Conservation (phyloP, 2,797 vertebrate species). For the Microctenopoma steveboyesi region DNA sequence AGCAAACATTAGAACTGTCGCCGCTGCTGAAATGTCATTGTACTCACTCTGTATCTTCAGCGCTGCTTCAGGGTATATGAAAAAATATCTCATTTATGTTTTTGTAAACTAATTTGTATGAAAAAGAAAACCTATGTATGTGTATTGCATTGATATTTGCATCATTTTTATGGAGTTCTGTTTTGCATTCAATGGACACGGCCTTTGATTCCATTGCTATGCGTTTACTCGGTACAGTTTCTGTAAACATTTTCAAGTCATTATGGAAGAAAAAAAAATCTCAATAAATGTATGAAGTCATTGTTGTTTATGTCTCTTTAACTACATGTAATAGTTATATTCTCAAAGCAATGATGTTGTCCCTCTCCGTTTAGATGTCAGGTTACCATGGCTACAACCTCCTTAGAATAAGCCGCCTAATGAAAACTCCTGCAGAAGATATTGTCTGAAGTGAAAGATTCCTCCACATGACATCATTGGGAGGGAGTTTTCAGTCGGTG, state of each 20-base stretch:
- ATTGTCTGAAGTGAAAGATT: no score
- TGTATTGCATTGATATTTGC: conserved; percentile 81
- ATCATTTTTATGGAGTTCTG: conserved; percentile 81
- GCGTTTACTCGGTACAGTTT: conserved; percentile 79
- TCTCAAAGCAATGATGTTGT: no score
- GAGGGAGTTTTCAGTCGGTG: no score
- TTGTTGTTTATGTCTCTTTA: conserved; percentile 30
- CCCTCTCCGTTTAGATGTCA: no score
- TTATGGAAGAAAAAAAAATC: conserved; percentile 74
- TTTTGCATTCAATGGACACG: conserved; percentile 80
- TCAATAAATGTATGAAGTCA: conserved; percentile 82
- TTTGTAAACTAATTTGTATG: conserved; percentile 86
- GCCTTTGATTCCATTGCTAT: conserved; percentile 79
- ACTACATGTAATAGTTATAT: not conserved
- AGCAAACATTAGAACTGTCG: conserved; percentile 41
- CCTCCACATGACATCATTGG: no score
- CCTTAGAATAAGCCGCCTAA: no score
- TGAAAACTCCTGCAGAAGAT: no score
- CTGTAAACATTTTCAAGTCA: conserved; percentile 80
- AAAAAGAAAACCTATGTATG: conserved; percentile 66
- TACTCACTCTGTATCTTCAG: conserved; percentile 69
- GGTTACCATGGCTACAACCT: no score
- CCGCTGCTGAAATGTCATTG: conserved; percentile 62
- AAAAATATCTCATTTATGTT: conserved; percentile 79
- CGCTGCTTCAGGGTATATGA: conserved; percentile 71